Evolutionary conservation across 2,888 invertebrate species (phyloP).

Genomic region (Abrostola tripartita): DNA sequence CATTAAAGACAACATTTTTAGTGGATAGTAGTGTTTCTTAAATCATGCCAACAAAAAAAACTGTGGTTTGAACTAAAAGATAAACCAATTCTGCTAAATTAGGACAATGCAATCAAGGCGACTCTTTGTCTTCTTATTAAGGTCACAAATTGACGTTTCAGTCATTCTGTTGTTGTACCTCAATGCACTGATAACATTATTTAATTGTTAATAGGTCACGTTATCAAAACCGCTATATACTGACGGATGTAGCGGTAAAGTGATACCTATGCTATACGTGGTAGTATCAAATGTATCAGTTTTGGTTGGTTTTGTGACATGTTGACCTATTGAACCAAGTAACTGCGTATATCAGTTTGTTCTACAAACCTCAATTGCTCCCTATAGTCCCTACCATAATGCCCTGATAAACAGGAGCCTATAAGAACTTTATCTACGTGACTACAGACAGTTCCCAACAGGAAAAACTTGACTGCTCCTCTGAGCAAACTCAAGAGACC

Average conservation of each 20-base stretch:
- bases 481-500: too few relatives aligned
- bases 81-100: slow-evolving; percentile 24
- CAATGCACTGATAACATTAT: slow-evolving; percentile 23
- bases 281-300: not conserved
- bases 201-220: slow-evolving; percentile 19
- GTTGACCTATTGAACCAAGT: not conserved
- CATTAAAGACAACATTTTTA: too few relatives aligned
- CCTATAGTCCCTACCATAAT: too few relatives aligned
- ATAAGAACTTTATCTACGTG: too few relatives aligned
- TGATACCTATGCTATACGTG: slow-evolving; percentile 11
- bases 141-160: slow-evolving; percentile 6
- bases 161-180: slow-evolving; percentile 3
- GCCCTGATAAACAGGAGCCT: too few relatives aligned
- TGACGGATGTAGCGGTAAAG: slow-evolving; percentile 36
- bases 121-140: slow-evolving; percentile 15
- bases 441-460: too few relatives aligned
- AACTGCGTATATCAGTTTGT: not conserved
- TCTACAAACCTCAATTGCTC: not conserved
- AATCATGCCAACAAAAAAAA: too few relatives aligned
- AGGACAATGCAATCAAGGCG: slow-evolving; percentile 45
- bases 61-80: slow-evolving; percentile 6
- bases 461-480: too few relatives aligned
- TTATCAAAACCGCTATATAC: slow-evolving; percentile 31
- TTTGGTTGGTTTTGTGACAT: not conserved
- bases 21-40: too few relatives aligned